Base-by-base conservation (phyloP, 35 echinoderm and acorn worm species). In the Amphiura filiformis region DNA sequence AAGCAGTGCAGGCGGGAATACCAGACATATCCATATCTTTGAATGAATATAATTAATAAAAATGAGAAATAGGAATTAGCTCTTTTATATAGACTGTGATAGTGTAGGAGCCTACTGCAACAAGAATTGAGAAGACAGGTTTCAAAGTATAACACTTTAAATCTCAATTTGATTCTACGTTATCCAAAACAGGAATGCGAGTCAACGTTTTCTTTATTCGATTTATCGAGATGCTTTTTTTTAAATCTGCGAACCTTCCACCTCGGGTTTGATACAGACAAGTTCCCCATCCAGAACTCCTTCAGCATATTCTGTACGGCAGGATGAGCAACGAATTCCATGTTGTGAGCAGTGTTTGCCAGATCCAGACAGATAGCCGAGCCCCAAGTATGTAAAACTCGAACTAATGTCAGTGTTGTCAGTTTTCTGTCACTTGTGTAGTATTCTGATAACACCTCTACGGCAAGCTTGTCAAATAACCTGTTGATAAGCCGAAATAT, bases 211-310 rank as follows among this genome's bases (percentile, higher is more conserved):
- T n/a, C n/a, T n/a, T n/a, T n/a, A n/a, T n/a, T n/a, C n/a, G n/a
- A n/a, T n/a, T n/a, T n/a, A n/a, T n/a, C n/a, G n/a, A n/a, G n/a
- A n/a, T n/a, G n/a, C n/a, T n/a, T n/a, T n/a, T n/a, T n/a, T n/a
- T n/a, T n/a, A n/a, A n/a, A n/a, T n/a, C n/a, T n/a, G 20, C 44
- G 28, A 23, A 82, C 80, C 80, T 31, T 39, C 35, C 37, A 41
- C 22, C 23, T 38, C 1, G 5, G 2, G 26, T 38, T 82, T 35
- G 37, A 17, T n/a, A 38, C 3, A 0, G 88, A 57, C 57, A 89
- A 41, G 49, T 78, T 97, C 38, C 95, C 95, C 18, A 83, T 87
- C 95, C 95, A 97, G 0, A 97, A 80, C 40, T 88, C 88, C 37
- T 84, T 85, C 20, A 97, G 84, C 18, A 97, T 57, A 47, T 88